Percentiles rank a stretch among this genome's conserved stretches.
Conservation (phyloP, 2,888 invertebrate genomes). For the Omphaloscelis lunosa region DNA sequence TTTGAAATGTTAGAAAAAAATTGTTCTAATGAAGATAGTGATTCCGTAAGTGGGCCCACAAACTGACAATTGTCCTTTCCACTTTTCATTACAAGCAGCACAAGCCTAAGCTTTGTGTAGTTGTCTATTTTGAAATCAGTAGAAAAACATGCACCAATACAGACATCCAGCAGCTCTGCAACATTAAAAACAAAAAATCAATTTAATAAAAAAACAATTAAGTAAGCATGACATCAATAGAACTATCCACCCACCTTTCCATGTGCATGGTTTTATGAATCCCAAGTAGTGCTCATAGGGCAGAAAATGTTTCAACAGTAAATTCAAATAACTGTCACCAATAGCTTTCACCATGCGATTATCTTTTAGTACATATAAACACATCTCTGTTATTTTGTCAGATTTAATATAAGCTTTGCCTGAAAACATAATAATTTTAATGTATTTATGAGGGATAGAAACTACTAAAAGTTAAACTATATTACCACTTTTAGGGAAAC, state of each 20-base stretch:
- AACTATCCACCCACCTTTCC: conserved; percentile 87
- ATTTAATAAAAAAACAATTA: neutral
- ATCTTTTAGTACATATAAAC: conserved; percentile 82
- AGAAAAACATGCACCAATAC: conserved; percentile 75
- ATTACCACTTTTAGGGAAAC: neutral
- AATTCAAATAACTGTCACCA: conserved; percentile 89
- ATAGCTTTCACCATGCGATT: conserved; percentile 76
- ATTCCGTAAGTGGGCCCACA: conserved; percentile 79
- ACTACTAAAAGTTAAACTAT: neutral
- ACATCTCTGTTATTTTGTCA: conserved; percentile 81
- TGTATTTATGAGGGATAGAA: neutral
- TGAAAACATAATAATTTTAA: conserved; percentile 64
- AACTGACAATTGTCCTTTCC: conserved; percentile 84
- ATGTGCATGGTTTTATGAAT: conserved; percentile 86
- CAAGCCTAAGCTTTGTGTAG: conserved; percentile 82
- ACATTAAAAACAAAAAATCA: conserved; percentile 15
- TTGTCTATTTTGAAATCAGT: conserved; percentile 80
- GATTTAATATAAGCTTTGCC: conserved; percentile 83
- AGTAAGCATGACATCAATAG: neutral
- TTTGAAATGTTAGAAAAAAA: conserved; percentile 76
- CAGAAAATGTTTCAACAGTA: conserved; percentile 90
- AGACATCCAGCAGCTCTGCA: conserved; percentile 84
- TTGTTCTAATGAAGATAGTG: conserved; percentile 76
- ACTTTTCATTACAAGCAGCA: conserved; percentile 85
- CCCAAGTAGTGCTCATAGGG: conserved; percentile 87